A percentile compares a stretch with the other conserved stretches of the same genome.
Evolutionary conservation across 2,888 invertebrate genomes (phyloP).

Genomic region (Eretmocerus hayati): DNA sequence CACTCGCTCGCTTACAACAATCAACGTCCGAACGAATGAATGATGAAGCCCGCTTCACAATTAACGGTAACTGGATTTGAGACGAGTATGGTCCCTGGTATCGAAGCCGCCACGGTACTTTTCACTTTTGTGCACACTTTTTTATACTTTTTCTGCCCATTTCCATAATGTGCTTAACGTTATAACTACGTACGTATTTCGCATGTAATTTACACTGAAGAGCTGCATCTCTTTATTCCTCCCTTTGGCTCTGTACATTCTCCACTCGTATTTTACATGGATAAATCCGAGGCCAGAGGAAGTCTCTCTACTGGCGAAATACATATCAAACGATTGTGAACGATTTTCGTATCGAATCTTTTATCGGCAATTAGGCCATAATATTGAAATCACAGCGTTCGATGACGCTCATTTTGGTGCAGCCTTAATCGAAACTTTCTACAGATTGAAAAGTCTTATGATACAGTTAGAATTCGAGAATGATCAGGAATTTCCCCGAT

Average conservation of each 20-base stretch:
- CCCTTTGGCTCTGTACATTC: constrained; percentile 3
- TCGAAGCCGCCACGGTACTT: constrained; percentile 16
- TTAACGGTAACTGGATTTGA: constrained; percentile 24
- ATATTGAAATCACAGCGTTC: too few relatives aligned
- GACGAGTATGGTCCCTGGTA: constrained; percentile 22
- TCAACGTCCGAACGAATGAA: constrained; percentile 32
- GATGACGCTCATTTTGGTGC: too few relatives aligned
- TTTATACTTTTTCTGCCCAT: constrained; percentile 1
- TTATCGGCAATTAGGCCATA: too few relatives aligned
- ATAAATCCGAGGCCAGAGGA: too few relatives aligned
- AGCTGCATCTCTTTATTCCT: constrained; percentile 14
- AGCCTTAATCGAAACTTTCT: too few relatives aligned
- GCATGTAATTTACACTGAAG: constrained; percentile 12
- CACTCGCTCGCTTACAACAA: constrained; percentile 30
- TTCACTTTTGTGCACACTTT: constrained; percentile 3
- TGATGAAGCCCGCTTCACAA: constrained; percentile 39
- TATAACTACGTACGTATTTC: constrained; percentile 8
- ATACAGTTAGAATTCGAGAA: too few relatives aligned
- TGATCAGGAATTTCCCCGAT: too few relatives aligned
- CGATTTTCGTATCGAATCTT: not conserved
- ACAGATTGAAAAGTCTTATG: too few relatives aligned
- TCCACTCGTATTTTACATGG: too few relatives aligned
- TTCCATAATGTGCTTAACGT: constrained; percentile 4
- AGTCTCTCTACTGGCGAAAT: too few relatives aligned
- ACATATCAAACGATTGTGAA: too few relatives aligned